These are phyloP conservation scores for Grantiella picta DNA, from an alignment of 2,113 vertebrate species.

Conservation along the genomic window DNA sequence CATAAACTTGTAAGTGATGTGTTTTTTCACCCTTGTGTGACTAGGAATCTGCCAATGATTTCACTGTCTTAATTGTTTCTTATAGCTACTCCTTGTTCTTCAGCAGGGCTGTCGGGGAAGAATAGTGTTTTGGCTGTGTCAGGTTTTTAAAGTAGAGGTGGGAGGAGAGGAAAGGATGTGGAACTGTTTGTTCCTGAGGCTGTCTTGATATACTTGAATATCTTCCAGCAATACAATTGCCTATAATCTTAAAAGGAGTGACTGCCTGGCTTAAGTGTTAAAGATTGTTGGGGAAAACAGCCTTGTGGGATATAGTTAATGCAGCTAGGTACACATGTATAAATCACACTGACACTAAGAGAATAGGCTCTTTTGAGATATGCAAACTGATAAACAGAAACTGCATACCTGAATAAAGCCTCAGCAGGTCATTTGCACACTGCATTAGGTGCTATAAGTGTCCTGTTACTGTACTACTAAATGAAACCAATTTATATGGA, in stretches of 20 bases:
- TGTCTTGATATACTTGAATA: background rate
- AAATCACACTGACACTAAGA: slow-evolving; percentile 3
- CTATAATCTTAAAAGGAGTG: background rate
- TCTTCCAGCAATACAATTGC: background rate
- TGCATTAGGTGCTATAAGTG: background rate
- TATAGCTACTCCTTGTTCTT: background rate
- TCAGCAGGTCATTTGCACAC: background rate
- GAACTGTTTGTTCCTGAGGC: slow-evolving; percentile 18
- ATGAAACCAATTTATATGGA: background rate
- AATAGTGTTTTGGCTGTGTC: background rate
- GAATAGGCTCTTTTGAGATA: background rate
- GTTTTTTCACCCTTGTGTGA: background rate
- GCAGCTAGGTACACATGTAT: background rate
- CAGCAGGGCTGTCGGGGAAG: background rate
- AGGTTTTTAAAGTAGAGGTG: background rate
- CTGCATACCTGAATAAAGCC: background rate
- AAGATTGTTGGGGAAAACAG: background rate
- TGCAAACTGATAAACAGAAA: background rate
- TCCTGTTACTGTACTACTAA: background rate
- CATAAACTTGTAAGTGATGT: background rate
- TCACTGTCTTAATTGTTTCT: background rate
- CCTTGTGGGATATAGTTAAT: background rate
- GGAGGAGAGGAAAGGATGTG: background rate
- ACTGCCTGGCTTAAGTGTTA: background rate
- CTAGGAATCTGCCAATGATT: background rate